A percentile compares a stretch with the other conserved stretches of the same genome.
Evolutionary conservation across 1,140 invertebrate species (phyloP).

Genomic region (Pteromalus puparum): DNA sequence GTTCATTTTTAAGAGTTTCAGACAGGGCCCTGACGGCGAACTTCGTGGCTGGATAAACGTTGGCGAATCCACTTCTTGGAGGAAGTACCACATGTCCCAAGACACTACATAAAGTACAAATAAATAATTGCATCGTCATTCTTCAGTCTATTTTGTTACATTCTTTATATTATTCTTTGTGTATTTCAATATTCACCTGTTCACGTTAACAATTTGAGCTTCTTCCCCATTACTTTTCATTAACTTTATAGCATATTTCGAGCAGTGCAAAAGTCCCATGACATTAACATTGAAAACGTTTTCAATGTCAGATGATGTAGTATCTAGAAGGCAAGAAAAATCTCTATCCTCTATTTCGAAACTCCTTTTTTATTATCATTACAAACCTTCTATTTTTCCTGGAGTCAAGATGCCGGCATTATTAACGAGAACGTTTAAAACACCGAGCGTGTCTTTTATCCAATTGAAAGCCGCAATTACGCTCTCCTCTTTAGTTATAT

Average conservation of each 20-base stretch:
- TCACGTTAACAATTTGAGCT: slow-evolving; percentile 82
- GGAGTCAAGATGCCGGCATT: slow-evolving; percentile 78
- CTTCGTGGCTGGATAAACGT: slow-evolving; percentile 79
- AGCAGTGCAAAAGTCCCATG: slow-evolving; percentile 76
- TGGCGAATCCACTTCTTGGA: slow-evolving; percentile 58
- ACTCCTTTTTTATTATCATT: neutral
- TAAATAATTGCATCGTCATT: neutral
- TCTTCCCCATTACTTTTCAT: slow-evolving; percentile 78
- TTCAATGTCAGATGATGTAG: neutral
- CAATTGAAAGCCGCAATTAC: slow-evolving; percentile 77
- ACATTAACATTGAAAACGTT: slow-evolving; percentile 75
- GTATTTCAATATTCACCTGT: slow-evolving; percentile 72
- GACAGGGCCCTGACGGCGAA: slow-evolving; percentile 78
- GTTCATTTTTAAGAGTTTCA: slow-evolving; percentile 78
- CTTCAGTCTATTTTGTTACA: neutral
- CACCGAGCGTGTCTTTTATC: slow-evolving; percentile 76
- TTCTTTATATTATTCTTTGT: neutral
- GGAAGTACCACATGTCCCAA: slow-evolving; percentile 68
- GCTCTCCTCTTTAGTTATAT: slow-evolving; percentile 78
- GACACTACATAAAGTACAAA: slow-evolving; percentile 56
- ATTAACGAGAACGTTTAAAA: slow-evolving; percentile 81
- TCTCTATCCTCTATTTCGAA: too few relatives aligned
- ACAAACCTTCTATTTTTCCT: slow-evolving; percentile 66
- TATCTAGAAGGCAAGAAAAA: neutral
- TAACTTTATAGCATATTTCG: slow-evolving; percentile 75